Evolutionary conservation across 2,797 vertebrate genomes (phyloP), one percentile per base, ranked within the genome.

Genomic region (Microcaecilia unicolor): DNA sequence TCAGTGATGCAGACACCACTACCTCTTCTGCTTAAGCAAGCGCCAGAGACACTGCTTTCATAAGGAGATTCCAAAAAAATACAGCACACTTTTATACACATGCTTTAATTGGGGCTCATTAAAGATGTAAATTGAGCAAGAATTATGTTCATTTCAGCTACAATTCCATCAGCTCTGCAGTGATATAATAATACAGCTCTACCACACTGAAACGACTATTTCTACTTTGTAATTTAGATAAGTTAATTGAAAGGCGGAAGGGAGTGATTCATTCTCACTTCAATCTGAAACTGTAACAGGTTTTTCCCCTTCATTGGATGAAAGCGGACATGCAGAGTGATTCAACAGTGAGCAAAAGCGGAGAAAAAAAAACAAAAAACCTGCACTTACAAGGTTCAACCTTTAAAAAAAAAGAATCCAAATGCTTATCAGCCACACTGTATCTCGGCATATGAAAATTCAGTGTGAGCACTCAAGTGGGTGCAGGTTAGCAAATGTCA

Each of bases 81-180:
- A n/a, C n/a, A n/a, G n/a, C n/a, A n/a, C n/a, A n/a, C n/a, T n/a
- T n/a, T 62, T 65, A 55, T 53, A 64, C 58, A 41, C 53, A 37
- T 53, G n/a, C 70, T 67, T 71, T 72, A 70, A 76, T 60, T 60
- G 35, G 34, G 40, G 54, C 54, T 74, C 43, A 55, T 69, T 62
- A 70, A 62, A 56, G 54, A 67, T 49, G 58, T 55, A 70, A 60
- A n/a, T 41, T 53, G 54, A 46, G 71, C 57, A 64, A 55, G 50
- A 71, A 66, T 36, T 44, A 53, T 41, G 53, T 58, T 66, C 67
- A 51, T 37, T 62, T 58, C 44, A 51, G 66, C 62, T 48, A 62
- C 44, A 38, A 33, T 40, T 58, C 51, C 9, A 5, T 17, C 27
- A 26, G n/a, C n/a, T n/a, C 51, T 32, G 51, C 33, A 40, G 58